Evolutionary conservation across 2,888 invertebrate genomes (phyloP).

Genomic region (Temnothorax unifasciatus): DNA sequence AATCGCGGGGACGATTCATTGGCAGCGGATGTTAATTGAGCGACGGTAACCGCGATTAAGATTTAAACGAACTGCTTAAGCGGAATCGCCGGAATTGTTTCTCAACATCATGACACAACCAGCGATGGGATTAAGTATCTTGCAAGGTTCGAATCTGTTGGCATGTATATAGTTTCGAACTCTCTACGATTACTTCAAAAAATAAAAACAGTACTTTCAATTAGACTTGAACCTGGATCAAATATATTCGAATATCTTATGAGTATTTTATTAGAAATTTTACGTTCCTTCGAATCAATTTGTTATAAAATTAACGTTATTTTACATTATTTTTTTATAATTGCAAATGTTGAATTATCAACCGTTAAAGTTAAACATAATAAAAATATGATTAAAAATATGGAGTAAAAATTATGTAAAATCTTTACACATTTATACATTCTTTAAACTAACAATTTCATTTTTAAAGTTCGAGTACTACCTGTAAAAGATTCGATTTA

Average conservation of each 20-base stretch:
- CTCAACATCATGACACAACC: background rate
- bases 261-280: background rate
- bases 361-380: no score
- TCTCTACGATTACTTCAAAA: background rate
- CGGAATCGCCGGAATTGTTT: slow-evolving; percentile 35
- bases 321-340: background rate
- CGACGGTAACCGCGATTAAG: slow-evolving; percentile 6
- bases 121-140: background rate
- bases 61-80: slow-evolving; percentile 19
- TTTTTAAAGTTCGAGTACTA: background rate
- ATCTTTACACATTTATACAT: no score
- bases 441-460: background rate
- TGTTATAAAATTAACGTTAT: no score
- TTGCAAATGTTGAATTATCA: no score
- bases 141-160: background rate
- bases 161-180: background rate
- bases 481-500: background rate
- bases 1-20: background rate
- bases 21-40: slow-evolving; percentile 17
- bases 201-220: background rate
- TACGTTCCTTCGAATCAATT: no score
- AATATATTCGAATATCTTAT: background rate
- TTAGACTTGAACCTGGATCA: background rate
- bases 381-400: no score
- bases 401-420: no score